Conservation (phyloP, 37 sponge, comb jelly and placozoan species). For the Crambe crambe region DNA sequence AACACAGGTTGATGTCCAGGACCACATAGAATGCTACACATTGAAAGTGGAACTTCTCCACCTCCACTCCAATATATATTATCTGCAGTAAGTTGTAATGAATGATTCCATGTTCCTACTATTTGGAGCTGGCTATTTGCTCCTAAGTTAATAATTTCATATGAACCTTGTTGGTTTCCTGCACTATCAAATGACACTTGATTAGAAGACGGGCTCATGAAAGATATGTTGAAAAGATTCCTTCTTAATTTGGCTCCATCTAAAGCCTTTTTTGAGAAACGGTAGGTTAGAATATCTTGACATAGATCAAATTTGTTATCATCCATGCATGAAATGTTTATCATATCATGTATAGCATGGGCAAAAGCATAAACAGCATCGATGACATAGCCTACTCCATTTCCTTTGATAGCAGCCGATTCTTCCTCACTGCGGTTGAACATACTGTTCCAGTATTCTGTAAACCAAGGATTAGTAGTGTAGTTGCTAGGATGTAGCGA, state of each 20-base stretch:
- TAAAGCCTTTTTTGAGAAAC: not conserved
- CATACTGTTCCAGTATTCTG: constrained; percentile 58
- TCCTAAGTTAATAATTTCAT: constrained; percentile 51
- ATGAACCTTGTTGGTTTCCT: constrained; percentile 39
- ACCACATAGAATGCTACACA: constrained; percentile 47
- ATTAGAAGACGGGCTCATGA: not conserved
- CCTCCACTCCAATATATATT: constrained; percentile 18
- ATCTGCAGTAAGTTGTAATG: constrained; percentile 8
- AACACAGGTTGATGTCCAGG: constrained; percentile 34
- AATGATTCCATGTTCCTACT: constrained; percentile 40
- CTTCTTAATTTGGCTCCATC: constrained; percentile 32
- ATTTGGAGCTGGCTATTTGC: not conserved
- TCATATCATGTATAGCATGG: constrained; percentile 61
- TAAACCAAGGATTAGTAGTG: constrained; percentile 73
- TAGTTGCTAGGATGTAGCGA: constrained; percentile 44
- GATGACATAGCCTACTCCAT: constrained; percentile 34
- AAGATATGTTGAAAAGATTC: constrained; percentile 36
- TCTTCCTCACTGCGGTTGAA: no score
- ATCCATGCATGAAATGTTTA: not conserved
- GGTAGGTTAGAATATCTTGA: constrained; percentile 1
- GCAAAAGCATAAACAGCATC: constrained; percentile 85
- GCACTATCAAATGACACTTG: constrained; percentile 48
- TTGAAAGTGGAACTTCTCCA: not conserved
- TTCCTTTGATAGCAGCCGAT: constrained; percentile 23
- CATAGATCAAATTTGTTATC: constrained; percentile 31